These are phyloP conservation scores for Nowickia ferox DNA, from an alignment of 2,888 invertebrate species.

Conservation along the genomic window DNA sequence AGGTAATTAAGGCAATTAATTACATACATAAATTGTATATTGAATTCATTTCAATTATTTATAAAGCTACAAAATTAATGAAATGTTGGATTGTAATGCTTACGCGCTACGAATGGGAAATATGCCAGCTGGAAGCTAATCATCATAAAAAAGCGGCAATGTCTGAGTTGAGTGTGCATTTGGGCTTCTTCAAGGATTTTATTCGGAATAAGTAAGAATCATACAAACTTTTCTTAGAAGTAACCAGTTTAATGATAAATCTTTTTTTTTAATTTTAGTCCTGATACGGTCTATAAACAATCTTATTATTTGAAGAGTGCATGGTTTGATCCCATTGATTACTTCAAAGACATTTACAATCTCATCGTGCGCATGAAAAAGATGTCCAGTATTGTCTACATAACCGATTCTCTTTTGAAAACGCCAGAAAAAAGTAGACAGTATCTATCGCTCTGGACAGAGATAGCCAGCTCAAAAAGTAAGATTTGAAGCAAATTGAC, in stretches of 20 bases:
- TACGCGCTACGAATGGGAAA: constrained; percentile 80
- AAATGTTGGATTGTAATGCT: constrained; percentile 77
- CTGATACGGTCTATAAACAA: constrained; percentile 76
- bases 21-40: not conserved
- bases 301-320: constrained; percentile 73
- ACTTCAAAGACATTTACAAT: constrained; percentile 75
- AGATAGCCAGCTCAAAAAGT: constrained; percentile 60
- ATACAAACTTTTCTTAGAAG: not conserved
- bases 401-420: constrained; percentile 68
- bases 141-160: not conserved
- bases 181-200: constrained; percentile 74
- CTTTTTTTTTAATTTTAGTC: constrained; percentile 55
- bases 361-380: constrained; percentile 74
- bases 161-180: constrained; percentile 67
- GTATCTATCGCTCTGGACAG: constrained; percentile 72
- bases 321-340: constrained; percentile 78
- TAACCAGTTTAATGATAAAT: not conserved
- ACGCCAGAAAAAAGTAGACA: constrained; percentile 17
- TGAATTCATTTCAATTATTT: not conserved
- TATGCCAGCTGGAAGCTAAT: constrained; percentile 34
- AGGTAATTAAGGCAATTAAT: constrained; percentile 67
- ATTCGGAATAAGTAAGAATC: constrained; percentile 72
- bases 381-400: constrained; percentile 66
- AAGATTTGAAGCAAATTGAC: not conserved
- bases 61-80: constrained; percentile 79